Base-by-base conservation (phyloP, 2,113 vertebrate genomes). In the Podilymbus podiceps region DNA sequence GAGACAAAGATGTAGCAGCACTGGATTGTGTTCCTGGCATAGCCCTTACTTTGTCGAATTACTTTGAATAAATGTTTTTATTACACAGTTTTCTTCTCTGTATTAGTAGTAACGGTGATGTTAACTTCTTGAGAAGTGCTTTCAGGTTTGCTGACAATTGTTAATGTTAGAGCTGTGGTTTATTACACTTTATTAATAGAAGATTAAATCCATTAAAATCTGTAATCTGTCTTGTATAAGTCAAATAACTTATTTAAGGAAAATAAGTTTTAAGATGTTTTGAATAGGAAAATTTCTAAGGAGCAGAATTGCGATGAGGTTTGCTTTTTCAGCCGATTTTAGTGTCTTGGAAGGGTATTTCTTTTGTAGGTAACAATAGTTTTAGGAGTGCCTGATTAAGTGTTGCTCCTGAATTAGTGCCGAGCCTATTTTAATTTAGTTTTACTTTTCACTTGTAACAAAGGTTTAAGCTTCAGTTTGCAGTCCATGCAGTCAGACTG, bases 401-500 rank as follows among this genome's bases (percentile, higher is more conserved):
- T 74, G 7, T 56, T 86, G 28, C 15, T 91, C 11, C 30, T 84
- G 76, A 22, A 5, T 76, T 60, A 47, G 18, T 38, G 11, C 33
- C 82, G 47, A 50, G 20, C 12, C 35, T 2, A 5, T 33, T 83
- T 81, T 44, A 42, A 20, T 72, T 55, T 55, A 35, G 9, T 73
- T 75, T 35, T 88, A 53, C 9, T 78, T 83, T 71, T 79, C 19
- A 75, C 15, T 11, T 63, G 16, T 35, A 59, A 28, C 25, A 30
- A 23, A 49, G 3, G 6, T 44, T 88, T 79, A 62, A 67, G 67
- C 46, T 73, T 46, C 18, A 59, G 17, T 64, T 68, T 76, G 27
- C 59, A 44, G 55, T 14, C 40, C 0, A 0, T 47, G n/a, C 22
- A 15, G 33, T 72, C 23, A 38, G 25, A 23, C 15, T 49, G 47